Base-by-base conservation (phyloP, 1,140 invertebrate genomes). In the Drosophila yakuba region DNA sequence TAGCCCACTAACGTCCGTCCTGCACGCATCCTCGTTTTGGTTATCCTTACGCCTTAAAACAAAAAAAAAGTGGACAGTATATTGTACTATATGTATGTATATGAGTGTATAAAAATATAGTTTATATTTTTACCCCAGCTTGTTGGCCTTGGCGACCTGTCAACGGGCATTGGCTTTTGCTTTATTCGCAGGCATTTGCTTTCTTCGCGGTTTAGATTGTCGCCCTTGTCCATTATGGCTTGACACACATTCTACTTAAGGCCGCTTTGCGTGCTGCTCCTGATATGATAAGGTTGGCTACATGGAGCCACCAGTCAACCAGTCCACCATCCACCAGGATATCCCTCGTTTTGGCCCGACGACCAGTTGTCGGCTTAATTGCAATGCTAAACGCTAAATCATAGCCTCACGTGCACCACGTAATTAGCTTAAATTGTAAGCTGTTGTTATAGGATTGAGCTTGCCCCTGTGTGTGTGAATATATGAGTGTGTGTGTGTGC, bases 371-470 rank as follows among this genome's bases (percentile, higher is more conserved):
- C 57, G 58, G 74, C 73, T 89, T 89, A 89, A 89, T 90, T 89
- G 80, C 64, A 72, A 67, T 80, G 80, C 79, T 88, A 88, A 88
- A 89, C 76, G 84, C 73, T 88, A 88, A 88, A 88, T 88, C 84
- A 88, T 84, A 80, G 79, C 79, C 71, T 89, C 79, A 83, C 79
- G 79, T 86, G 83, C 85, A 83, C 72, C 76, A 83, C 83, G 84
- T 89, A 86, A 86, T 86, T 86, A 86, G 84, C 79, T 88, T 83
- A 88, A 86, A 86, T 89, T 86, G 83, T 83, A 89, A 84, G 84
- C 68, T 63, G 63, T 67, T 80, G 69, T 88, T 85, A 74, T 67
- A 78, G 74, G 60, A 81, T 47, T 52, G 63, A 64, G 76, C 50
- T 61, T 43, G 71, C 36, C n/a, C 52, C 47, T 66, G 17, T 56